phyloP scores from a whole-genome alignment of 2,888 invertebrate genomes.

The Machimus atricapillus region DNA sequence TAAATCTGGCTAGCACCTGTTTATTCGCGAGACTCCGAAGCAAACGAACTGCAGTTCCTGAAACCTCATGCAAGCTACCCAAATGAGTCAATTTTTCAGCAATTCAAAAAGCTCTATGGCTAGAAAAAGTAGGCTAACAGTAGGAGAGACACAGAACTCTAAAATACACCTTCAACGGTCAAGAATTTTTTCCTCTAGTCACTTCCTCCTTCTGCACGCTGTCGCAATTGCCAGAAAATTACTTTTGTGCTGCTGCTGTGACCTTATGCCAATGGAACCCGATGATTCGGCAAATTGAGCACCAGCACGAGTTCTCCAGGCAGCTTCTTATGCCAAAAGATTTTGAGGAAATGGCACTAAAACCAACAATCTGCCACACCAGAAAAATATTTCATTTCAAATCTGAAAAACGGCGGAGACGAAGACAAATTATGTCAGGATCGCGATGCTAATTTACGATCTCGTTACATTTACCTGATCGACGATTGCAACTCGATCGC shows the following conservation, averaged over 20 bases:
- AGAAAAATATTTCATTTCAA: neutral
- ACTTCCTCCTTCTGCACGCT: neutral
- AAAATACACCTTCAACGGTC: neutral
- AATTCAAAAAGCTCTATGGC: neutral
- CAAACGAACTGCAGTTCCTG: neutral
- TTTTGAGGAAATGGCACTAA: neutral
- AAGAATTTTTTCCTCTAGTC: neutral
- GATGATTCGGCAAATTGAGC: neutral
- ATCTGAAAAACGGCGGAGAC: neutral
- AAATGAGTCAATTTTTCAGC: neutral
- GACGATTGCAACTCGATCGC: neutral
- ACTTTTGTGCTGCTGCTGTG: neutral
- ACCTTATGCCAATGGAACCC: neutral
- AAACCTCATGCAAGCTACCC: neutral
- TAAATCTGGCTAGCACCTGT: neutral
- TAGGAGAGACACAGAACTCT: neutral
- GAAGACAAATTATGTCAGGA: neutral
- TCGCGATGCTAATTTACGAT: neutral
- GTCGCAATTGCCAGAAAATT: neutral
- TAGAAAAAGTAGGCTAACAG: neutral
- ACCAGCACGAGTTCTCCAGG: neutral
- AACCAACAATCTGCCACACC: neutral
- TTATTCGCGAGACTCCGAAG: neutral
- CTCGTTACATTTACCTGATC: neutral
- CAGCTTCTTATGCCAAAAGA: neutral